Evolutionary conservation across 2,888 invertebrate genomes (phyloP).

Genomic region (Agrilus mali): DNA sequence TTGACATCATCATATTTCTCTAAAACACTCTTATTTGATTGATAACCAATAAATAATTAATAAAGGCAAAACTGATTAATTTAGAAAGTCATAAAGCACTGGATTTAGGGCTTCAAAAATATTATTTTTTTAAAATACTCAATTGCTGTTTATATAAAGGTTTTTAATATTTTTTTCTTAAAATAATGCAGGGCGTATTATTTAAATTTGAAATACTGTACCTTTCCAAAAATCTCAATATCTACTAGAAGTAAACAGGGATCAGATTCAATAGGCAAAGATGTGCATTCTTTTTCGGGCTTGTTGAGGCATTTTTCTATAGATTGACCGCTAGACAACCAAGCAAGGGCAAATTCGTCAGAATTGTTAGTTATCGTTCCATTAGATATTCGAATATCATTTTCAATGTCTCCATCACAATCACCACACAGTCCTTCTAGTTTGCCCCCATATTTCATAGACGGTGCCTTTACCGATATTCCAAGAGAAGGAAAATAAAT

Average conservation of each 20-base stretch:
- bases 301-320: conserved; percentile 29
- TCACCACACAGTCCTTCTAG: conserved; percentile 75
- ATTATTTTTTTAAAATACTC: too few species aligned
- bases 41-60: too few species aligned
- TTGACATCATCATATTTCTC: too few species aligned
- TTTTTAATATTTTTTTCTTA: too few species aligned
- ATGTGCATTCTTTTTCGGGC: conserved; percentile 28
- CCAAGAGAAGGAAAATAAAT: conserved; percentile 36
- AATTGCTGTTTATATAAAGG: too few species aligned
- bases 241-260: conserved; percentile 54
- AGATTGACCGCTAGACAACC: conserved; percentile 35
- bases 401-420: conserved; percentile 47
- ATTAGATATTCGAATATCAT: conserved; percentile 42
- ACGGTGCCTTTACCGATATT: conserved; percentile 51
- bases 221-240: conserved; percentile 40
- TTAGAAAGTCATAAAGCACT: too few species aligned
- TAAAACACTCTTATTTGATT: too few species aligned
- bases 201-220: conserved; percentile 14
- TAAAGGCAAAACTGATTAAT: too few species aligned
- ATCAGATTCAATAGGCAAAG: conserved; percentile 48
- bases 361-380: conserved; percentile 41
- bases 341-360: conserved; percentile 43
- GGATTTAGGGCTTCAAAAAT: too few species aligned
- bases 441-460: conserved; percentile 55
- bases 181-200: too few species aligned